A percentile compares a stretch with the other conserved stretches of the same genome.
Conservation (phyloP, 2,797 vertebrate genomes). For the Argya squamiceps region DNA sequence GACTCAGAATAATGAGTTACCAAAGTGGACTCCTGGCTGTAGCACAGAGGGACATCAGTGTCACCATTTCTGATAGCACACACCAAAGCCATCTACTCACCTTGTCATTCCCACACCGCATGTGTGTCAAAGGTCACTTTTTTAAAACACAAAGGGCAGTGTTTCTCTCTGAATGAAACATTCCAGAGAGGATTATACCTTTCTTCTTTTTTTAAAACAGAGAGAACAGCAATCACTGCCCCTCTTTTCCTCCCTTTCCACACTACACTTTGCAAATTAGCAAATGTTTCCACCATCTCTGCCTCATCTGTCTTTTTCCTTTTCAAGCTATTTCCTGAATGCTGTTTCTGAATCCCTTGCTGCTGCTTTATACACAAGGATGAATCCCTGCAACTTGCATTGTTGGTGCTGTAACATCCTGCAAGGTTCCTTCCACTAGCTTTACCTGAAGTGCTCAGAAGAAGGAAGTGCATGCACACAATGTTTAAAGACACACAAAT, state of each 20-base stretch:
- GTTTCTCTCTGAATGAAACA: not conserved
- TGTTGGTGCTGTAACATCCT: not conserved
- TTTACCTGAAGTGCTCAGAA: constrained; percentile 5
- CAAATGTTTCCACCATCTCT: not conserved
- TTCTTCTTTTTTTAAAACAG: not conserved
- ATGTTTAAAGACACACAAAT: not conserved
- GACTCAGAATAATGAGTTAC: not conserved
- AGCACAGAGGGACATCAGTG: not conserved
- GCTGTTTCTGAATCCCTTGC: not conserved
- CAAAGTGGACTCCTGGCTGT: not conserved
- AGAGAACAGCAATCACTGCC: not conserved
- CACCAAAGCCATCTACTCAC: not conserved
- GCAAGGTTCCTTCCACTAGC: not conserved
- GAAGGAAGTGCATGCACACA: not conserved
- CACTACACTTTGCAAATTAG: not conserved
- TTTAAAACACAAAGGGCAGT: not conserved
- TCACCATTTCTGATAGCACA: not conserved
- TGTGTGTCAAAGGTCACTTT: not conserved
- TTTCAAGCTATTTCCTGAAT: not conserved
- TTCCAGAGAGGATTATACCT: not conserved
- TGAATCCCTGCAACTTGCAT: not conserved
- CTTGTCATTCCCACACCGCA: not conserved
- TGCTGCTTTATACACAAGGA: not conserved
- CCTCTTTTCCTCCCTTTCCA: not conserved
- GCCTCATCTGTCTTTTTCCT: not conserved